Evolutionary conservation across 2,113 vertebrate genomes (phyloP), one percentile per base, ranked within the genome.

Genomic region (Engystomops pustulosus): DNA sequence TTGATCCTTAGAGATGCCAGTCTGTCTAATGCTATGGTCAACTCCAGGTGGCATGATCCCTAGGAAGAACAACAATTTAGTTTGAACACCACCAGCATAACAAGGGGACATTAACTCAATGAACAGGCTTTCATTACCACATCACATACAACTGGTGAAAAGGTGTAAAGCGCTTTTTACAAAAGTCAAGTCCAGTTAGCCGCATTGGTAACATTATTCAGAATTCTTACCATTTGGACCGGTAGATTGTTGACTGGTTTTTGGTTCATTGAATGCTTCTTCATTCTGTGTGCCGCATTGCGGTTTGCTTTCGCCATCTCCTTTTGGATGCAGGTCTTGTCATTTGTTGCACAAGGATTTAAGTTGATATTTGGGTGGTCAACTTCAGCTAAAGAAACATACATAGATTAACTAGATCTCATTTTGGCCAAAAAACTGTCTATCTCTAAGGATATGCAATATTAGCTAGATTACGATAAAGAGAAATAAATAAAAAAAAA

Each of bases 281-380:
- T 94, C 78, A 94, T 94, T 5, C 89, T 95, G 90, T 90, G 95
- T 81, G 86, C 89, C 20, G 91, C 84, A 76, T 84, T 89, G 27
- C 90, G 87, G 23, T 90, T 88, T 1, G 86, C 36, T 89, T 88
- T 96, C 4, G 90, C 97, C 69, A 86, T 93, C 88, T 93, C 96
- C 89, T 96, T 97, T 93, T 96, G 96, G 79, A 97, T 91, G 88
- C 97, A 98, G 81, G 94, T 95, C 83, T 95, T 95, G 91, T 98
- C 97, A 0, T 96, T 95, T 67, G 92, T 92, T 53, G 94, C 95
- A 90, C 97, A 98, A 15, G 95, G 96, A 90, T 91, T 95, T 89
- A 96, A 95, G 91, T 94, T 96, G 93, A 94, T 95, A 91, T 96
- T 96, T 6, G 95, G 95, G 78, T 95, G 94, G 6, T 97, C 97